Evolutionary conservation across 2,113 vertebrate species (phyloP).

Genomic region (Lepus europaeus): DNA sequence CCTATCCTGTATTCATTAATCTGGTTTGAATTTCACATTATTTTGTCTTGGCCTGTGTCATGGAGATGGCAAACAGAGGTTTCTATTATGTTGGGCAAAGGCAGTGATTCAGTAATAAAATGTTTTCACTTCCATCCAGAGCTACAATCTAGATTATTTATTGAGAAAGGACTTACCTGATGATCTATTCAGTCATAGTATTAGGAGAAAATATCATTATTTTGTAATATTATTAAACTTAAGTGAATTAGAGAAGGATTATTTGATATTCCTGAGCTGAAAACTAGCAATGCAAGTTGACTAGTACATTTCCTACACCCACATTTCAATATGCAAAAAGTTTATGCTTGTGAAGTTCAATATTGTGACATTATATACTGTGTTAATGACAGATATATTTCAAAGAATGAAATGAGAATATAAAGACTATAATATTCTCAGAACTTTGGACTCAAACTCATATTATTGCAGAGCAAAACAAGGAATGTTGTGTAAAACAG

Average conservation of each 20-base stretch:
- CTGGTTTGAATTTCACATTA: background rate
- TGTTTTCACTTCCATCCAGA: background rate
- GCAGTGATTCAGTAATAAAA: background rate
- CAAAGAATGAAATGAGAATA: slow-evolving; percentile 29
- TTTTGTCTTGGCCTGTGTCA: background rate
- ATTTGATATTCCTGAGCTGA: background rate
- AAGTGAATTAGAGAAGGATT: background rate
- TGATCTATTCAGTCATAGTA: background rate
- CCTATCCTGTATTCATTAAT: background rate
- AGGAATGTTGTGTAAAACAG: background rate
- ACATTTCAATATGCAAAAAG: slow-evolving; percentile 46
- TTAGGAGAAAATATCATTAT: background rate
- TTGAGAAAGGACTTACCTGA: background rate
- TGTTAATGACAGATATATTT: slow-evolving; percentile 48
- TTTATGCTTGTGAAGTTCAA: slow-evolving; percentile 39
- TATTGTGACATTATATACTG: slow-evolving; percentile 53
- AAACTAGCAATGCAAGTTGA: background rate
- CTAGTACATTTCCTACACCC: background rate
- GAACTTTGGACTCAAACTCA: background rate
- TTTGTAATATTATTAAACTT: slow-evolving; percentile 40
- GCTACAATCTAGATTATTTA: background rate
- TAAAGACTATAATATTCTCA: background rate
- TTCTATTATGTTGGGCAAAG: background rate
- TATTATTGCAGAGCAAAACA: background rate
- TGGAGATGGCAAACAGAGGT: background rate